Base-by-base conservation (phyloP, 2,888 invertebrate species). In the Brassicogethes aeneus region DNA sequence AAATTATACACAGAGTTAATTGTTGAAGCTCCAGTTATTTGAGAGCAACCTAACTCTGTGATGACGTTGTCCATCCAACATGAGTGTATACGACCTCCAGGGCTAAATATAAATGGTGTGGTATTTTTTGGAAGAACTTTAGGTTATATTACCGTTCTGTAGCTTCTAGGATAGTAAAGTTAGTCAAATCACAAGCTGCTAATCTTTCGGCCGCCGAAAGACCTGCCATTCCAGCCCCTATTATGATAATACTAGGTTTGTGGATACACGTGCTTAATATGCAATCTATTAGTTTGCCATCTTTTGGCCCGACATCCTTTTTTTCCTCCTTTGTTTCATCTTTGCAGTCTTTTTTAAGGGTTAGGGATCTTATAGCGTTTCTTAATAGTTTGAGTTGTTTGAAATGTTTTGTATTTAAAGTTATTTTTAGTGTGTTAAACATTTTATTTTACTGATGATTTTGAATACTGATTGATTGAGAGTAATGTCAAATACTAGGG, bases 221-320 rank as follows among this genome's bases (percentile, higher is more conserved):
- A 1, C 88, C 88, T 1, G 88, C 83, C 59, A 88, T 77, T 10
- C 88, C 88, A 1, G 85, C 87, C 0, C 88, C 88, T 17, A 88
- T 70, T 15, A 88, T 80, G 15, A 86, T 74, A 16, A 87, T 76
- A 12, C 75, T 73, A 2, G 83, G 82, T 62, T 83, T 79, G 3
- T 66, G 63, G 37, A 61, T 62, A 43, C 65, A 65, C 10, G 67
- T 67, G 55, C 67, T 66, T 14, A 68, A 57, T 66, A 67, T 65
- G 37, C 61, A 62, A 23, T 67, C 67, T 2, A 63, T 55, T 15
- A 68, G 65, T 13, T 64, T 65, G 46, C 68, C 68, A 36, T 61
- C 59, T 49, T 62, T 29, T 29, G n/a, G 7, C 7, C n/a, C n/a
- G n/a, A n/a, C n/a, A n/a, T n/a, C n/a, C n/a, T n/a, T n/a, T n/a